Evolutionary conservation across 1,140 invertebrate genomes (phyloP).

Genomic region (Bombus superbus): DNA sequence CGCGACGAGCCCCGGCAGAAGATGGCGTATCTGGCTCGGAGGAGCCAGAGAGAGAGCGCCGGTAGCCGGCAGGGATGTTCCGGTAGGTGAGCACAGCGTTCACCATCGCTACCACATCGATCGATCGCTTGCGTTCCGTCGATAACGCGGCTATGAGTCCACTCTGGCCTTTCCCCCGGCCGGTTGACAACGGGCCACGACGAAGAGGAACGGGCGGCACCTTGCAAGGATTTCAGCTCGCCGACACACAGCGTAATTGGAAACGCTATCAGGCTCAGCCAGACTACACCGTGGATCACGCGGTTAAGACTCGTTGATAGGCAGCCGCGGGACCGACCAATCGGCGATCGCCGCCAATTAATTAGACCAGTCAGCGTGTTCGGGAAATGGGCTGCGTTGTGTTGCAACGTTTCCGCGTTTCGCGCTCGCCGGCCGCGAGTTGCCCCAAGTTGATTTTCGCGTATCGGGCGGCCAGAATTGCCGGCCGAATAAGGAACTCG

Average conservation of each 20-base stretch:
- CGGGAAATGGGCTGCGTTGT: too few species aligned
- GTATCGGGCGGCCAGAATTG: too few species aligned
- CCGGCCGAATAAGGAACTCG: too few species aligned
- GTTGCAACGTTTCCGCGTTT: background rate
- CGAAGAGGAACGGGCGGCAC: constrained; percentile 25
- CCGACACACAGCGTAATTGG: constrained; percentile 50
- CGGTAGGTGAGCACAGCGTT: constrained; percentile 72
- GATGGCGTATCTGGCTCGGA: constrained; percentile 67
- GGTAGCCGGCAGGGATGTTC: constrained; percentile 73
- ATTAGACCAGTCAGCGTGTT: background rate
- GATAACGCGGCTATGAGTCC: constrained; percentile 60
- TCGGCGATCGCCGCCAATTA: constrained; percentile 41
- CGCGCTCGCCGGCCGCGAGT: too few species aligned
- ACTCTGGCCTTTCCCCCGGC: background rate
- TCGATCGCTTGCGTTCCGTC: constrained; percentile 68
- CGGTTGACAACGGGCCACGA: constrained; percentile 39
- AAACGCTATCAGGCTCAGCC: constrained; percentile 15
- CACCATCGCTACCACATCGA: constrained; percentile 73
- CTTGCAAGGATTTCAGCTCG: constrained; percentile 17
- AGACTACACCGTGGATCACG: background rate
- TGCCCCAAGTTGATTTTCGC: too few species aligned
- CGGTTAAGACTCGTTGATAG: background rate
- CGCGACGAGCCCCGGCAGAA: constrained; percentile 43
- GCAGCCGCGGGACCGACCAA: constrained; percentile 25
- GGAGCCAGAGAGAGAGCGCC: constrained; percentile 49